Evolutionary conservation across 2,888 invertebrate genomes (phyloP), one percentile per base, ranked within the genome.

Genomic region (Lepidocyrtoides sp.): DNA sequence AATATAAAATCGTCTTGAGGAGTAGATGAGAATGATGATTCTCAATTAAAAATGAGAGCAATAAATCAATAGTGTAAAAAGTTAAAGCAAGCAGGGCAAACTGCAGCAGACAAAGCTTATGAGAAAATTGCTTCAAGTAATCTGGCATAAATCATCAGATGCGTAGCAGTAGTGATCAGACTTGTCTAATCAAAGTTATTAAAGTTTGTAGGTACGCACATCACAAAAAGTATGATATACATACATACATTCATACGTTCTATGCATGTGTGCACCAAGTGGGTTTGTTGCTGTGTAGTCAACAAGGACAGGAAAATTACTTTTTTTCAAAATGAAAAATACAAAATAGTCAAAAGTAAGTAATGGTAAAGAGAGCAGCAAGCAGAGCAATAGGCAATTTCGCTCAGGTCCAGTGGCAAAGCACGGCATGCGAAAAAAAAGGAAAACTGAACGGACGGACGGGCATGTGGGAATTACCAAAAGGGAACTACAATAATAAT

Each of bases 151-250:
- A 84, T 84, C 84, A 84, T 84, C 36, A 44, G 69, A 51, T 82
- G 82, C 44, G 41, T 66, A 84, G 84, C 51, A 48, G 41, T 48
- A 17, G 44, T 29, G 63, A 48, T 66, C 48, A 48, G 29, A 63
- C 48, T 66, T 84, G 66, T 84, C 84, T 84, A 84, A 84, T 84
- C 84, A 84, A 84, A 84, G 84, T 63, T 66, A 69, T 84, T 84
- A 84, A 84, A 84, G 41, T 23, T 26, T 10, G 32, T 69, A 69
- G 69, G 20, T 69, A 63, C n/a, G n/a, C 17, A 32, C 66, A 48
- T 29, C 12, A 12, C 29, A 26, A 63, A 63, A 26, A 63, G n/a
- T n/a, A n/a, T 54, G 14, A 5, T 29, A 17, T 54, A 54, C n/a
- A 79, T 26, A n/a, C 23, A 32, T 48, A 44, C 20, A 44, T 20